Conservation (phyloP, 2,113 vertebrate species). For the Gymnobelideus leadbeateri region DNA sequence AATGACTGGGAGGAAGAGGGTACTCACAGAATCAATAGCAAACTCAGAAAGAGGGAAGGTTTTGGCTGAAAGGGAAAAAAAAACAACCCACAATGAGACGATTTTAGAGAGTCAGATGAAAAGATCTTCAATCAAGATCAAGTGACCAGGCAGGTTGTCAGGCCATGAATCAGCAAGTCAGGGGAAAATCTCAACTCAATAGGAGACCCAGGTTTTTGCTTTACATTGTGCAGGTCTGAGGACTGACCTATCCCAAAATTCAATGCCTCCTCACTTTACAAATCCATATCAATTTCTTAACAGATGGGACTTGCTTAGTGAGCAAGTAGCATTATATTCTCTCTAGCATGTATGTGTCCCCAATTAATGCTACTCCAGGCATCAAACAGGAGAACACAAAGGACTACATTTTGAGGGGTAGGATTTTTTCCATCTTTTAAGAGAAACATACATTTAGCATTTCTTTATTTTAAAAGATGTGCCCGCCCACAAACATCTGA, state of each 20-base stretch:
- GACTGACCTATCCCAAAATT: neutral
- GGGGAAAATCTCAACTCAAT: neutral
- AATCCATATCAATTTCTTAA: constrained; percentile 52
- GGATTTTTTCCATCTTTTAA: constrained; percentile 55
- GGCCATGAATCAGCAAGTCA: neutral
- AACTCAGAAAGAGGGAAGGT: neutral
- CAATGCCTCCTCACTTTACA: neutral
- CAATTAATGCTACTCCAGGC: constrained; percentile 49
- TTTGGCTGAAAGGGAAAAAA: neutral
- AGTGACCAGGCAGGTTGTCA: neutral
- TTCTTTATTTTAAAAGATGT: constrained; percentile 79
- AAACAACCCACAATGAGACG: neutral
- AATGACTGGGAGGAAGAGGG: neutral
- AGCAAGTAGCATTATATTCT: constrained; percentile 35
- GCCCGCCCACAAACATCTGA: constrained; percentile 82
- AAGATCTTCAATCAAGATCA: neutral
- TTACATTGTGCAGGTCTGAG: neutral
- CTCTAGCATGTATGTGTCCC: constrained; percentile 51
- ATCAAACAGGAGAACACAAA: constrained; percentile 48
- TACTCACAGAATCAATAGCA: neutral
- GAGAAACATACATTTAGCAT: constrained; percentile 75
- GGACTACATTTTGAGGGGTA: constrained; percentile 51
- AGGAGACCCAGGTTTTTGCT: neutral
- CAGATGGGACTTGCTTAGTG: constrained; percentile 52
- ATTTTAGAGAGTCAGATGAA: neutral